These are phyloP conservation scores for Andrena minutula DNA, from an alignment of 2,888 invertebrate species.

Conservation along the genomic window DNA sequence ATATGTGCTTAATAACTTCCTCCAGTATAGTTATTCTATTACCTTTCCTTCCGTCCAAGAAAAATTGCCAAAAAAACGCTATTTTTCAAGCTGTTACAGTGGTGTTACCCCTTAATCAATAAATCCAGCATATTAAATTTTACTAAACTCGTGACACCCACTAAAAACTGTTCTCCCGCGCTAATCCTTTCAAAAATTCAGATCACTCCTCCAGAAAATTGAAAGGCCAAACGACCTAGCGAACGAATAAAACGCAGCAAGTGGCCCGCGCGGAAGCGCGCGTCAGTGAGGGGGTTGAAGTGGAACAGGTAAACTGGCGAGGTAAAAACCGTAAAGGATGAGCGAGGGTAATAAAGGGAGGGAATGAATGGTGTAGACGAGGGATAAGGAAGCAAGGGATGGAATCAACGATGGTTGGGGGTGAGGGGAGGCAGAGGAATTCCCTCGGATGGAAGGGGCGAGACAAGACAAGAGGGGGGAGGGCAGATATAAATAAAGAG, in stretches of 20 bases:
- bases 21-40: too few relatives aligned
- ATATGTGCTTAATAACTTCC: too few relatives aligned
- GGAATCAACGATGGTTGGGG: slow-evolving; percentile 7
- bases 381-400: slow-evolving; percentile 18
- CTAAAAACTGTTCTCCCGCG: too few relatives aligned
- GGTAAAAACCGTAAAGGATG: slow-evolving; percentile 15
- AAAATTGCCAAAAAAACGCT: too few relatives aligned
- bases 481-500: slow-evolving; percentile 45
- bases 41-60: too few relatives aligned
- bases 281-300: neutral
- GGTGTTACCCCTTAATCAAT: too few relatives aligned
- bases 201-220: neutral
- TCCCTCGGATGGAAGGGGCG: neutral
- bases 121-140: too few relatives aligned
- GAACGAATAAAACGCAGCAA: neutral
- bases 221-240: neutral
- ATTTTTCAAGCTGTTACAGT: too few relatives aligned
- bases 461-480: neutral
- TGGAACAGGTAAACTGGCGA: slow-evolving; percentile 3
- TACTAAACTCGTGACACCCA: too few relatives aligned
- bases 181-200: neutral
- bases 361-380: slow-evolving; percentile 18
- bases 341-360: slow-evolving; percentile 17
- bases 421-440: neutral
- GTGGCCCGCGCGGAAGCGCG: neutral